Evolutionary conservation across 2,113 vertebrate genomes (phyloP).

Genomic region (Macaca mulatta): DNA sequence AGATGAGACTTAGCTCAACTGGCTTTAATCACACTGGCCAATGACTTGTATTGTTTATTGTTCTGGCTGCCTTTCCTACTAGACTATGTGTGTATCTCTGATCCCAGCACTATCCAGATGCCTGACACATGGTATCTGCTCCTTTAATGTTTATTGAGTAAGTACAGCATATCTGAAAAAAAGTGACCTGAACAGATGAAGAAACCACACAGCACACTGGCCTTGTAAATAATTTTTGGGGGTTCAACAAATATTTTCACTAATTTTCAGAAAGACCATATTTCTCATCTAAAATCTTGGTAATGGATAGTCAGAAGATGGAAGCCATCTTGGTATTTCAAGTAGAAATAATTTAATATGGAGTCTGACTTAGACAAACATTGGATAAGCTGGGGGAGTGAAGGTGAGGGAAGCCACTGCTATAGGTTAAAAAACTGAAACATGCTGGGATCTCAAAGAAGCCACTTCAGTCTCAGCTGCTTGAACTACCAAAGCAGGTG

Average conservation of each 20-base stretch:
- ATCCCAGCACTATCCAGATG: neutral
- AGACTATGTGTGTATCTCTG: neutral
- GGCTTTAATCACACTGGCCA: neutral
- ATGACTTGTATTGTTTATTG: neutral
- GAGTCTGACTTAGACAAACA: neutral
- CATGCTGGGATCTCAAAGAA: neutral
- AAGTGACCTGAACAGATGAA: neutral
- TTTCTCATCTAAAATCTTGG: neutral
- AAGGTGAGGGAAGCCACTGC: neutral
- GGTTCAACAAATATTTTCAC: neutral
- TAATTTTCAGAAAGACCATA: neutral
- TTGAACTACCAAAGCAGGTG: neutral
- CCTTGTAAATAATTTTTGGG: neutral
- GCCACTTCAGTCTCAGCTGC: neutral
- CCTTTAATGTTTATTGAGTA: neutral
- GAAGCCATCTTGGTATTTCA: neutral
- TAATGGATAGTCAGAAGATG: neutral
- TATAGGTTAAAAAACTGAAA: neutral
- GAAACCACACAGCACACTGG: neutral
- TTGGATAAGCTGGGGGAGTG: neutral
- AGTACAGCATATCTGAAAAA: neutral
- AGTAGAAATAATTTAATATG: neutral
- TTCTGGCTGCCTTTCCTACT: neutral
- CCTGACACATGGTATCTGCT: neutral
- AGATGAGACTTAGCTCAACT: neutral